Conservation (phyloP, 2,888 invertebrate species). For the Leptopterna dolabrata region DNA sequence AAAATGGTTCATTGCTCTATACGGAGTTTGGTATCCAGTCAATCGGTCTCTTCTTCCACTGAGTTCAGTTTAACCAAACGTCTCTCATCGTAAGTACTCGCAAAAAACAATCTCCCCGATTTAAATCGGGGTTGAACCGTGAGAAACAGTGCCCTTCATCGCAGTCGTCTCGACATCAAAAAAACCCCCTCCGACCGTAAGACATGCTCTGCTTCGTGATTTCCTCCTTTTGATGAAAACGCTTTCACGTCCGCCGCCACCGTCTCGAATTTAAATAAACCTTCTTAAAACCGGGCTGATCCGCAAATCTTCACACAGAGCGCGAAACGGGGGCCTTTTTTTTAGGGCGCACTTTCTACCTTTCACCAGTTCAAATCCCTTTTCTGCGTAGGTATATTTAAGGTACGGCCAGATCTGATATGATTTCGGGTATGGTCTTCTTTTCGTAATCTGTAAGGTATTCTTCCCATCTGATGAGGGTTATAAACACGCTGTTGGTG, state of each 20-base stretch:
- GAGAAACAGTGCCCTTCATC: neutral
- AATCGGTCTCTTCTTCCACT: too few species aligned
- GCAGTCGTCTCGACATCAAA: neutral
- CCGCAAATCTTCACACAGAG: neutral
- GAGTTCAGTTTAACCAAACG: neutral
- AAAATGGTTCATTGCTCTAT: too few species aligned
- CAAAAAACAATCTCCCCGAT: neutral
- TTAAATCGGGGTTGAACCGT: neutral
- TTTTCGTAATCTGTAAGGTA: too few species aligned
- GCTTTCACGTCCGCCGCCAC: neutral
- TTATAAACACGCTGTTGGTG: too few species aligned
- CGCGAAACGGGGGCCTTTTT: neutral
- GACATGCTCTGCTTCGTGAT: constrained; percentile 1
- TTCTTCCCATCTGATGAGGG: too few species aligned
- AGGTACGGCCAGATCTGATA: too few species aligned
- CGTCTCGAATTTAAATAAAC: neutral
- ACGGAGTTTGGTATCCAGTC: too few species aligned
- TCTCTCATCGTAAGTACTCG: neutral
- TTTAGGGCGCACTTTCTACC: neutral
- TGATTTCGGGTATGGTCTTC: too few species aligned
- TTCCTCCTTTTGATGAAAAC: neutral
- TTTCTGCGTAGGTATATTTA: too few species aligned
- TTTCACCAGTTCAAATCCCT: neutral
- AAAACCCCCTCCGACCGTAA: neutral
- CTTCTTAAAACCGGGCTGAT: neutral